A percentile compares a stretch with the other conserved stretches of the same genome.
These are phyloP conservation scores for Phenganax stokvisi DNA, from an alignment of 92 coral and sea anemone genomes.

Conservation along the genomic window DNA sequence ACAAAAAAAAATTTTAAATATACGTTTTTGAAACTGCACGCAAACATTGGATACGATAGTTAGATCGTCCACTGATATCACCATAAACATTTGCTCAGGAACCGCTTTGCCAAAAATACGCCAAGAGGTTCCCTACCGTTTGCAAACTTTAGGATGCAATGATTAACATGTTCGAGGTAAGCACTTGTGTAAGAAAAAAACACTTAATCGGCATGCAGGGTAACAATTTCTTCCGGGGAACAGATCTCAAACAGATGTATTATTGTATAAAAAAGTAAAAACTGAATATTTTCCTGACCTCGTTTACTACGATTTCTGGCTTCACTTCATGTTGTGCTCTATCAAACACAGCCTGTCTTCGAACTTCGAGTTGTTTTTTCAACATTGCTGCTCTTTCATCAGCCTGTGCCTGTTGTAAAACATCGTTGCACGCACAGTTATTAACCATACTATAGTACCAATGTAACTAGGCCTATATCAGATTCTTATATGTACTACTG, in stretches of 20 bases:
- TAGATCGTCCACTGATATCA: too few species aligned
- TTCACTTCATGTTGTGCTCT: constrained; percentile 72
- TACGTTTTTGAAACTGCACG: background rate
- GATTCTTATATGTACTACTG: background rate
- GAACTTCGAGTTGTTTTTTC: constrained; percentile 78
- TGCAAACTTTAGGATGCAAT: too few species aligned
- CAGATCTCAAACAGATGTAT: background rate
- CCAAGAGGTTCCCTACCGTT: too few species aligned
- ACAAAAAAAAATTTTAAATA: background rate
- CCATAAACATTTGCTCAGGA: too few species aligned
- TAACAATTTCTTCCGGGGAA: background rate
- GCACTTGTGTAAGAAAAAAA: too few species aligned
- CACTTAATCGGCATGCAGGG: too few species aligned
- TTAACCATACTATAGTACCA: background rate
- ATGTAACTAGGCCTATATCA: background rate
- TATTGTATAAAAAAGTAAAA: background rate
- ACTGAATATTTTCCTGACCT: constrained; percentile 49
- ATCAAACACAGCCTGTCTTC: constrained; percentile 71
- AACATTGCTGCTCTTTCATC: constrained; percentile 90
- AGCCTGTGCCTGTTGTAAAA: constrained; percentile 65
- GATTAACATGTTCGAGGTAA: too few species aligned
- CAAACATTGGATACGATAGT: too few species aligned
- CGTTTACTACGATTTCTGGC: constrained; percentile 53
- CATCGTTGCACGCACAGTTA: too few species aligned
- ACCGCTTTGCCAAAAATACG: too few species aligned